These are phyloP conservation scores for Picathartes gymnocephalus DNA, from an alignment of 2,113 vertebrate genomes.

Conservation along the genomic window DNA sequence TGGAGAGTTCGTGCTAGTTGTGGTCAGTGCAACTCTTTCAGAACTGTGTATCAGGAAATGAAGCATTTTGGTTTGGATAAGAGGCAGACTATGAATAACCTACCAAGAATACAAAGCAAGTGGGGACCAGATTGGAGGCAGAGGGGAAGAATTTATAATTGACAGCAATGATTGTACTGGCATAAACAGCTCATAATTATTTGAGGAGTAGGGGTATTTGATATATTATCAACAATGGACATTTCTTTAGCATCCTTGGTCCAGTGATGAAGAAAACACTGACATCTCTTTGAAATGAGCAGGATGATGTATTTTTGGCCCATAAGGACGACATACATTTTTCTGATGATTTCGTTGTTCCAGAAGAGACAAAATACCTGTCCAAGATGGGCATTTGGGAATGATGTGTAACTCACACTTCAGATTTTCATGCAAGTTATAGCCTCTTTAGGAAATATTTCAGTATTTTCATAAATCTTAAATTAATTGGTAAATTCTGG, in stretches of 20 bases:
- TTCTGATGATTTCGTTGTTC: background rate
- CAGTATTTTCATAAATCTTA: background rate
- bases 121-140: background rate
- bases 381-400: background rate
- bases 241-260: background rate
- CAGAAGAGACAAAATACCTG: background rate
- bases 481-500: background rate
- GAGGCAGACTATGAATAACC: background rate
- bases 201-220: background rate
- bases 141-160: background rate
- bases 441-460: background rate
- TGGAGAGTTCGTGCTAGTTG: background rate
- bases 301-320: background rate
- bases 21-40: background rate
- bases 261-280: background rate
- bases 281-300: background rate
- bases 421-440: background rate
- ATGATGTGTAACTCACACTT: background rate
- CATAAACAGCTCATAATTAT: background rate
- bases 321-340: background rate
- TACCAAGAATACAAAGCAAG: background rate
- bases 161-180: background rate
- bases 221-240: background rate
- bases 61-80: background rate
- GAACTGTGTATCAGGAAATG: background rate